Base-by-base conservation (phyloP, 2,888 invertebrate species). In the Cosmia trapezina region DNA sequence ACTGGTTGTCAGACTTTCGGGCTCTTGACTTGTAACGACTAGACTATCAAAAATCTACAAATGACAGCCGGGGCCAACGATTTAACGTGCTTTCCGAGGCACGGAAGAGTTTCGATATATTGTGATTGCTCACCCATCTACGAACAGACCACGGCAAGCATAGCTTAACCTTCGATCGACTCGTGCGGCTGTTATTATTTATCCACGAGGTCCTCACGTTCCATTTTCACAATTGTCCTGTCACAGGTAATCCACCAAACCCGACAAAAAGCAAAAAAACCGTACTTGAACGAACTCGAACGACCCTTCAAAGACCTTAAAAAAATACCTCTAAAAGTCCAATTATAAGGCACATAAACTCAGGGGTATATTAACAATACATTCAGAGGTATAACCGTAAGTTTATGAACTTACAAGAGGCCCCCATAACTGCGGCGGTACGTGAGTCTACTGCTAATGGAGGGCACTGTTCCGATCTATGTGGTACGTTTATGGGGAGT, bases 301-400 rank as follows among this genome's bases (percentile, higher is more conserved):
- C 22, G 33, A 75, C 51, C 43, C 28, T 22, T 6, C 8, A 54
- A 43, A n/a, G 12, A 8, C 14, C 57, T 57, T 75, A 80, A 80
- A 78, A 28, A 67, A 67, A 70, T 33, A 11, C 60, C 56, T 62
- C 64, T 73, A 69, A 73, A 78, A 73, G 68, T 65, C 82, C 81
- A 81, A 81, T 81, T 81, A 81, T 78, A 78, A 71, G 61, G 65
- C 54, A 76, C 70, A 73, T 82, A 78, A 80, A 85, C 62, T 77
- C 56, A 61, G 73, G n/a, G 75, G 73, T 81, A 62, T 76, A 81
- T 85, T 83, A 85, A 78, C 79, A 78, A 85, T 67, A 79, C 72
- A 81, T 78, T 81, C 41, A 45, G 72, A 78, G 79, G 81, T 75
- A 83, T 84, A 83, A 84, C 70, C 37, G 81, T 73, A 73, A 73